Evolutionary conservation across 2,113 vertebrate genomes (phyloP).

Genomic region (Cathartes aura): DNA sequence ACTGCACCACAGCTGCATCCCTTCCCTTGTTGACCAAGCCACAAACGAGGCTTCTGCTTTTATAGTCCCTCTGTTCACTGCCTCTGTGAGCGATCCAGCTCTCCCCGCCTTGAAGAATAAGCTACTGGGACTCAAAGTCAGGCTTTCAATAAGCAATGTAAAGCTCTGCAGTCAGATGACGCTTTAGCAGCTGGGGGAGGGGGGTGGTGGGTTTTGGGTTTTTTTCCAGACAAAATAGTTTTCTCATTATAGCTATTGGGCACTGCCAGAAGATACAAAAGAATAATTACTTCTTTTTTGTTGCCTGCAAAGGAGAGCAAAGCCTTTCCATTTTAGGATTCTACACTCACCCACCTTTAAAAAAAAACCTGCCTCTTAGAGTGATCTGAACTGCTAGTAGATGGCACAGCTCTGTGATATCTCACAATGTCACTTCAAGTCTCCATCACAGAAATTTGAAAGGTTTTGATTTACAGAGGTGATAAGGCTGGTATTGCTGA

Average conservation of each 20-base stretch:
- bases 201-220: accelerated
- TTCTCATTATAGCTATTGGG: not conserved
- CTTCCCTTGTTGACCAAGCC: not conserved
- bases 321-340: not conserved
- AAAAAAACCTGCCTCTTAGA: not conserved
- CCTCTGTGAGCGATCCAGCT: not conserved
- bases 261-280: not conserved
- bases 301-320: not conserved
- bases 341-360: not conserved
- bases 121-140: not conserved
- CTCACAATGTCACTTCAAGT: not conserved
- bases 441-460: not conserved
- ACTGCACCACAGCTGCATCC: not conserved
- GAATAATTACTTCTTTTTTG: not conserved
- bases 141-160: not conserved
- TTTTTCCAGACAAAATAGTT: not conserved
- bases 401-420: not conserved
- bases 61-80: not conserved
- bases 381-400: not conserved
- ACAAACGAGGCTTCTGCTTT: not conserved
- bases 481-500: not conserved
- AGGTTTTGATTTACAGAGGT: not conserved
- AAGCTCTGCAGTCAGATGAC: not conserved
- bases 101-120: not conserved
- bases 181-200: not conserved